Evolutionary conservation across 2,797 vertebrate genomes (phyloP), one percentile per base, ranked within the genome.

Genomic region (Sternotherus odoratus): DNA sequence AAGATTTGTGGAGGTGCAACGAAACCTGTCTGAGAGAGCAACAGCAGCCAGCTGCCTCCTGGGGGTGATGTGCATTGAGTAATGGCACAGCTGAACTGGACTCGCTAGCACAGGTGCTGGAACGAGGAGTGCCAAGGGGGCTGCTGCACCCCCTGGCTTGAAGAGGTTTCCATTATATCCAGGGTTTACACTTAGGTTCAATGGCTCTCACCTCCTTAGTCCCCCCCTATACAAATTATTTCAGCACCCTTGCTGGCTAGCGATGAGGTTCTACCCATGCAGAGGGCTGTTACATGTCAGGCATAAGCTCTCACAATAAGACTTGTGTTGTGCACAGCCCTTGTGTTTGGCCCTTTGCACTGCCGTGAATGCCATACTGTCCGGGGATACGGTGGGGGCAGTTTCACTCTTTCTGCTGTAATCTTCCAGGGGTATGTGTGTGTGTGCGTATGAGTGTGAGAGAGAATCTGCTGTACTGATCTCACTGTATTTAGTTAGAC

Each of bases 21-120:
- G 0, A 1, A 0, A 12, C 7, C 9, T 0, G 0, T 1, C 8
- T 30, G 16, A 79, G 16, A 79, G 56, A 0, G 1, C 57, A 74
- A 74, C 17, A 92, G 43, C 36, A 0, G 1, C 1, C 8, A 30
- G 36, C 53, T 8, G 30, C 24, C 43, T 46, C 23, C 24, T 26
- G 7, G 8, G 43, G 12, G 43, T n/a, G 24, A 15, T 43, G 43
- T 43, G 24, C 26, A 5, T 4, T 15, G 39, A 48, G 28, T 17
- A 75, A 46, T 28, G 43, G 24, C 8, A 3, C 23, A 48, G 28
- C 43, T 39, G n/a, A 48, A 48, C 26, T 48, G 43, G 30, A 53
- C 17, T 2, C 12, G 19, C 75, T 16, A 53, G 53, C 53, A 53
- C 4, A 53, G 53, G 53, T 53, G 53, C 53, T 53, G 53, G 21